Percentiles rank a stretch among this genome's conserved stretches.
Conservation (phyloP, 2,888 invertebrate genomes). For the Rugalucina vietnamica region DNA sequence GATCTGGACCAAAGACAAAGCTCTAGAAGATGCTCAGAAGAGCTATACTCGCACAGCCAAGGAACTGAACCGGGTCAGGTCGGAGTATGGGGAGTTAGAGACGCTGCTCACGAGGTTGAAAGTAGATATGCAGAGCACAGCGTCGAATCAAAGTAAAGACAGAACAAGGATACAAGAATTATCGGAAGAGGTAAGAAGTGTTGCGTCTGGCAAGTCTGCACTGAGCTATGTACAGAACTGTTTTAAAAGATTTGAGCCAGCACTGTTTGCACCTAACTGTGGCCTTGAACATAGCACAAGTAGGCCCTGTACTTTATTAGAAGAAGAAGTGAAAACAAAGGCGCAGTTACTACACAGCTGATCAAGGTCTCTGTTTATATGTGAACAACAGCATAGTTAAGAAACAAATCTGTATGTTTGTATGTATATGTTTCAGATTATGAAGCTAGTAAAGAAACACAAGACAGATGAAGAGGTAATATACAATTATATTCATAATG, state of each 20-base stretch:
- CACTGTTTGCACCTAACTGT: too few relatives aligned
- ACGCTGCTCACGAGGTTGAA: constrained; percentile 71
- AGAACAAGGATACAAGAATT: constrained; percentile 75
- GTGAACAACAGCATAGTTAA: too few relatives aligned
- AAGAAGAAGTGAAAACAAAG: too few relatives aligned
- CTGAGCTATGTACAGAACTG: too few relatives aligned
- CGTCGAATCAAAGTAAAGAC: constrained; percentile 74
- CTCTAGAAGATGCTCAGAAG: constrained; percentile 80
- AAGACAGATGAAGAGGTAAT: constrained; percentile 77
- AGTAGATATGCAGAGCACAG: constrained; percentile 73
- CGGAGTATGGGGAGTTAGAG: constrained; percentile 77
- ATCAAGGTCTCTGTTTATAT: too few relatives aligned
- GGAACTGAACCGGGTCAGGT: constrained; percentile 76
- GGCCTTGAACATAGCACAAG: too few relatives aligned
- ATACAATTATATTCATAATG: too few relatives aligned
- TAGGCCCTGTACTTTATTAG: too few relatives aligned
- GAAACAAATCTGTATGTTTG: neutral
- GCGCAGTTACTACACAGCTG: too few relatives aligned
- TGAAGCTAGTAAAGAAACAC: constrained; percentile 78
- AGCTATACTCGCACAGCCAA: constrained; percentile 79
- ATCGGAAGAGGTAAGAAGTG: constrained; percentile 76
- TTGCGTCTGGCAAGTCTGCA: too few relatives aligned
- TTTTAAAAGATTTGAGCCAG: too few relatives aligned
- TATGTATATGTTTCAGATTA: constrained; percentile 70
- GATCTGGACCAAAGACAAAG: constrained; percentile 80